Evolutionary conservation across 2,888 invertebrate species (phyloP), one percentile per base, ranked within the genome.

Genomic region (Aporophyla lueneburgensis): DNA sequence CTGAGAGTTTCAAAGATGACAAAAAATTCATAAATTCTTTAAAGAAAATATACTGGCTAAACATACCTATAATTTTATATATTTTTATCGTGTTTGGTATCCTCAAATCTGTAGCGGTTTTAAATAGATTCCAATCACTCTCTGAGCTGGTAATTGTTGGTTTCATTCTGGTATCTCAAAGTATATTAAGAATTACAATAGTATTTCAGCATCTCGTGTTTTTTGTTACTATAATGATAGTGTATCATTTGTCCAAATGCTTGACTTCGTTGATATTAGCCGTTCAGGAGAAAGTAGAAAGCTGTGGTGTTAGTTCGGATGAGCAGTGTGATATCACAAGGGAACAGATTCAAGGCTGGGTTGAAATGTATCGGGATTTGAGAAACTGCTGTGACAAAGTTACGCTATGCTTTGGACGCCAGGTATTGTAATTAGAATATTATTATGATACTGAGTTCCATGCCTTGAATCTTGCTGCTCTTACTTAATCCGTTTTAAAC

Each of bases 261-360:
- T 53, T 74, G 7, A 72, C 43, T 72, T 14, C 19, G 6, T 19
- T 54, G 46, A 6, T 72, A 43, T 53, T 53, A 7, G 27, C 19
- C 12, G 27, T 21, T 16, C 24, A 24, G 7, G 24, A 43, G 43
- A 43, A 10, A 43, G 43, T 43, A 43, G 9, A 2, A 43, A 43
- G 43, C 43, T 43, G 43, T 43, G 43, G 10, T 43, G 10, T 43
- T 43, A 43, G 43, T 43, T 43, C 43, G 43, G 43, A 43, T 43
- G 43, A 43, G 43, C 43, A 43, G 10, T 43, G 43, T 43, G 43
- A 10, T 43, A 43, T 43, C 43, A 43, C 61, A 49, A 5, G 2
- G 14, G 78, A 76, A 24, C 33, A 78, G 33, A 61, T 77, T 6
- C 68, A 76, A 40, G 68, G 5, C n/a, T 77, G 78, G 46, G 24